Evolutionary conservation across 2,113 vertebrate species (phyloP).

Genomic region (Urocolius indicus): DNA sequence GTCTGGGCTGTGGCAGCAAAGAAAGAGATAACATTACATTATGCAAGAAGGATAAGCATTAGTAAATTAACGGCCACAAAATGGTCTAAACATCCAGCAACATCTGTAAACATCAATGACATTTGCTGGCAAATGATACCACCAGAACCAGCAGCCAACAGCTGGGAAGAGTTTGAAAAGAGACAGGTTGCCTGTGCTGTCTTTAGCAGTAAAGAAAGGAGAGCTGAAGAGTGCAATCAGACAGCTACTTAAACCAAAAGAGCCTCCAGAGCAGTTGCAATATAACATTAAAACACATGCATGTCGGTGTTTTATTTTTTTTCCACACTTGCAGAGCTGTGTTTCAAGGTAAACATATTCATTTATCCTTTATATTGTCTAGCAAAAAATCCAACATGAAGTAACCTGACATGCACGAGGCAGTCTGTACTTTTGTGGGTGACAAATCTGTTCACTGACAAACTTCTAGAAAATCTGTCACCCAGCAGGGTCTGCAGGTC

Average conservation of each 20-base stretch:
- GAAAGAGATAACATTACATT: background rate
- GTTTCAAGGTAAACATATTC: background rate
- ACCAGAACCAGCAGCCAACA: background rate
- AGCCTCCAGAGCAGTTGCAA: background rate
- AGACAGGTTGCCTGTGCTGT: background rate
- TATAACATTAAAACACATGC: background rate
- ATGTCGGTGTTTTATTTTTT: background rate
- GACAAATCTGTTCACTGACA: slow-evolving; percentile 67
- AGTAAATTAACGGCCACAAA: background rate
- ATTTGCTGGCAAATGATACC: background rate
- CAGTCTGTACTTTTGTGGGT: slow-evolving; percentile 44
- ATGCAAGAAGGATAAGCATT: background rate
- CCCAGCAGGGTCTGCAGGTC: slow-evolving; percentile 41
- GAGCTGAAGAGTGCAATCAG: background rate
- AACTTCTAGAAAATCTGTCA: slow-evolving; percentile 52
- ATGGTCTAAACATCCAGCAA: background rate
- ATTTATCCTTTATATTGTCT: background rate
- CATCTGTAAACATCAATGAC: background rate
- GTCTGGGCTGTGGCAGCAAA: background rate
- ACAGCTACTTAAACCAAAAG: background rate
- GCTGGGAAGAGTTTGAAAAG: background rate
- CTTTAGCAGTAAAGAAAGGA: background rate
- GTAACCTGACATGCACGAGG: background rate
- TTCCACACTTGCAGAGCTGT: background rate
- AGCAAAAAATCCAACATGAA: background rate